Evolutionary conservation across 2,888 invertebrate genomes (phyloP).

Genomic region (Drosophila acutilabella): DNA sequence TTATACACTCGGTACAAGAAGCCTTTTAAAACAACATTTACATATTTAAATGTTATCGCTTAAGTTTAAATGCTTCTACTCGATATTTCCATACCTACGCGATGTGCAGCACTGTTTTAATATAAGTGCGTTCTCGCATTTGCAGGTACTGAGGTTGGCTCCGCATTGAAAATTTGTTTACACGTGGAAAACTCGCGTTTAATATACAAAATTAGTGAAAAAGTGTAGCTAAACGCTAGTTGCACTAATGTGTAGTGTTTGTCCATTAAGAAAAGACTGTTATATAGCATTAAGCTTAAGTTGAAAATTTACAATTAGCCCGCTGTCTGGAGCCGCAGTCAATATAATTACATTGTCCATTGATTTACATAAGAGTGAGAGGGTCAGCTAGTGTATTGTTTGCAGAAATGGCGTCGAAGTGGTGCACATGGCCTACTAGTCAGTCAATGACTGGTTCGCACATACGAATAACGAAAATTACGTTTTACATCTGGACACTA

Average conservation of each 20-base stretch:
- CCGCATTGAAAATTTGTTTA: constrained; percentile 71
- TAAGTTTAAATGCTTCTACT: constrained; percentile 13
- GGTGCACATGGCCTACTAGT: constrained; percentile 73
- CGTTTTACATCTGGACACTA: constrained; percentile 5
- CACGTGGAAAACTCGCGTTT: constrained; percentile 41
- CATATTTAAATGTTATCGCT: constrained; percentile 1
- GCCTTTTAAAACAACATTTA: not conserved
- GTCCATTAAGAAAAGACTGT: constrained; percentile 10
- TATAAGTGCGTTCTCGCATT: constrained; percentile 85
- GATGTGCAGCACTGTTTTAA: constrained; percentile 63
- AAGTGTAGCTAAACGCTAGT: constrained; percentile 40
- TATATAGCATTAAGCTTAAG: constrained; percentile 36
- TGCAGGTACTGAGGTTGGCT: constrained; percentile 78
- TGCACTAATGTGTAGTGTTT: constrained; percentile 44
- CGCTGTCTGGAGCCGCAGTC: constrained; percentile 75
- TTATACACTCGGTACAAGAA: not conserved
- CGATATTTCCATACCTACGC: constrained; percentile 34
- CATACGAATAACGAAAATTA: constrained; percentile 35
- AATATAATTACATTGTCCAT: constrained; percentile 60
- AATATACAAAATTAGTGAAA: constrained; percentile 35
- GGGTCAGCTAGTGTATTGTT: constrained; percentile 65
- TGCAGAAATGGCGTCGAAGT: constrained; percentile 78
- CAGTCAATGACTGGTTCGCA: constrained; percentile 44
- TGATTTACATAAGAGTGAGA: constrained; percentile 68
- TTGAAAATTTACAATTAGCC: constrained; percentile 69